phyloP scores from a whole-genome alignment of 2,113 vertebrate species.

The Sialia sialis region DNA sequence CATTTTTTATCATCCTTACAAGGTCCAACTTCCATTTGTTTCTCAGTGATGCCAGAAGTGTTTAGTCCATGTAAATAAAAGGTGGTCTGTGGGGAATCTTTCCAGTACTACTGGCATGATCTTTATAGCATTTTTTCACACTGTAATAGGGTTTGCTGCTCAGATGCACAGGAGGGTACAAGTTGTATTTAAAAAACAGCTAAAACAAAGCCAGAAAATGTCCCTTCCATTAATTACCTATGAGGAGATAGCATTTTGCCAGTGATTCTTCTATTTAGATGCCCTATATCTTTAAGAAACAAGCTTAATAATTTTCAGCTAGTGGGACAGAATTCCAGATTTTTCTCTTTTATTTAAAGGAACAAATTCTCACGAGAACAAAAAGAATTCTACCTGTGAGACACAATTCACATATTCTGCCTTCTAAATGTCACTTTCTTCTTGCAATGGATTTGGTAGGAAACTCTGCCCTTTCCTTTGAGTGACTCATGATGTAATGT shows the following conservation, averaged over 20 bases:
- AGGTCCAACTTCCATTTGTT: not conserved
- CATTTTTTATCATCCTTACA: not conserved
- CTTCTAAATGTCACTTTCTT: constrained; percentile 71
- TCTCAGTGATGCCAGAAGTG: not conserved
- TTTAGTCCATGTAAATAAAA: not conserved
- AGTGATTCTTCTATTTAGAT: not conserved
- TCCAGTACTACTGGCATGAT: not conserved
- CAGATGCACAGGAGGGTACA: not conserved
- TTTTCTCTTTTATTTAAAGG: not conserved
- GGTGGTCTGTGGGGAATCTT: not conserved
- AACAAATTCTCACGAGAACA: constrained; percentile 68
- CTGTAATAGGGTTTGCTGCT: not conserved
- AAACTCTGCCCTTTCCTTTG: constrained; percentile 79
- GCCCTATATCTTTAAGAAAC: constrained; percentile 10
- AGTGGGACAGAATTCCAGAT: not conserved
- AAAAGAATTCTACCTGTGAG: constrained; percentile 55
- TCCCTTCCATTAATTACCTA: not conserved
- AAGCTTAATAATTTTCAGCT: not conserved
- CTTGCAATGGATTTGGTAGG: constrained; percentile 67
- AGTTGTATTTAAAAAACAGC: not conserved
- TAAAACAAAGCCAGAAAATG: not conserved
- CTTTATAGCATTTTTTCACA: not conserved
- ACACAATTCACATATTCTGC: constrained; percentile 28
- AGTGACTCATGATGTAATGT: constrained; percentile 73
- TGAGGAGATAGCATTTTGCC: not conserved